phyloP scores from a whole-genome alignment of 2,888 invertebrate genomes.

The Apotomis betuletana region DNA sequence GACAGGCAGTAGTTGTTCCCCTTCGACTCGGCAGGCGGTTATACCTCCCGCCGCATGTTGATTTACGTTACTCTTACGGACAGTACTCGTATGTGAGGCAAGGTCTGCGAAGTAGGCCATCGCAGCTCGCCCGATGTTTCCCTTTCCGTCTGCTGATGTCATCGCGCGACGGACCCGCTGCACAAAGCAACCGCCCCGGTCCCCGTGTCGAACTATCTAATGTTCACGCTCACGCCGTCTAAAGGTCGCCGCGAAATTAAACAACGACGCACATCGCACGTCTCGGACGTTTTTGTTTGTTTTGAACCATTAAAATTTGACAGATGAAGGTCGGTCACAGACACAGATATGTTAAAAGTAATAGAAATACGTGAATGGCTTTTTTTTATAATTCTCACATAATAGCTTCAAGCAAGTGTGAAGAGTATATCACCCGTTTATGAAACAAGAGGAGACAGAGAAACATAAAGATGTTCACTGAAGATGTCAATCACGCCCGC shows the following conservation, averaged over 20 bases:
- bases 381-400: background rate
- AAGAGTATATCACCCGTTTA: no score
- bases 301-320: background rate
- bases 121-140: background rate
- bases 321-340: background rate
- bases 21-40: background rate
- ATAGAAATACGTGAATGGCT: background rate
- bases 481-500: no score
- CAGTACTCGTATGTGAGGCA: background rate
- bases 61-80: background rate
- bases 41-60: background rate
- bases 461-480: no score
- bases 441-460: no score
- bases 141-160: background rate
- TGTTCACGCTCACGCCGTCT: background rate
- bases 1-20: background rate
- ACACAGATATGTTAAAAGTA: no score
- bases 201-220: background rate
- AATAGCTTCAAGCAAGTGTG: no score
- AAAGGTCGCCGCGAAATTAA: background rate
- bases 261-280: background rate
- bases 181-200: no score
- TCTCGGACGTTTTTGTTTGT: background rate
- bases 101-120: slow-evolving; percentile 3
- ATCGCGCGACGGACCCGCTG: background rate